These are phyloP conservation scores for Himantopus leucocephalus DNA, from an alignment of 2,113 vertebrate genomes.

Conservation along the genomic window DNA sequence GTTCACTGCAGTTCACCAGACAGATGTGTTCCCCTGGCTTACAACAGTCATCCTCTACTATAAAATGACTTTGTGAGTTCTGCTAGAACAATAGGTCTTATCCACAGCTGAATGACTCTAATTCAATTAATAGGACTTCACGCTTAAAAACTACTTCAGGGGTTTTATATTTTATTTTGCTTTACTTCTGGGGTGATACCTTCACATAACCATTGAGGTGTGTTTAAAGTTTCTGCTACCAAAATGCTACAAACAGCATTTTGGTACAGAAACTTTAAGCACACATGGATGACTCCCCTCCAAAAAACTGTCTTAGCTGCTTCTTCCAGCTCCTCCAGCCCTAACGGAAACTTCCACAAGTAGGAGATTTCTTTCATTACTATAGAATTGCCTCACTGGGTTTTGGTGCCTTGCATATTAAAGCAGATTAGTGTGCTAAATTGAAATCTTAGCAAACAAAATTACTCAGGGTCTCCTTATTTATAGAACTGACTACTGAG, in stretches of 20 bases:
- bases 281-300: accelerated
- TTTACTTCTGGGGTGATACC: not conserved
- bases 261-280: not conserved
- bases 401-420: not conserved
- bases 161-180: not conserved
- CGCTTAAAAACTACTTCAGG: not conserved
- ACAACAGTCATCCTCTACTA: not conserved
- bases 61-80: not conserved
- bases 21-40: not conserved
- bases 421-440: not conserved
- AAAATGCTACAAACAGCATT: not conserved
- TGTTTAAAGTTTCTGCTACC: not conserved
- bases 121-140: not conserved
- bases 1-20: not conserved
- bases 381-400: not conserved
- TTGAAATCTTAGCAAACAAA: not conserved
- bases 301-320: not conserved
- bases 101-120: not conserved
- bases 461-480: not conserved
- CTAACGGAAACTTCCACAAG: not conserved
- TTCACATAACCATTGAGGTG: not conserved
- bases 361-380: not conserved
- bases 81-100: not conserved
- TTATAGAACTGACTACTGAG: not conserved
- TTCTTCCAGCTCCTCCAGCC: not conserved